Evolutionary conservation across 2,888 invertebrate genomes (phyloP), one percentile per base, ranked within the genome.

Genomic region (Drosophila neonasuta): DNA sequence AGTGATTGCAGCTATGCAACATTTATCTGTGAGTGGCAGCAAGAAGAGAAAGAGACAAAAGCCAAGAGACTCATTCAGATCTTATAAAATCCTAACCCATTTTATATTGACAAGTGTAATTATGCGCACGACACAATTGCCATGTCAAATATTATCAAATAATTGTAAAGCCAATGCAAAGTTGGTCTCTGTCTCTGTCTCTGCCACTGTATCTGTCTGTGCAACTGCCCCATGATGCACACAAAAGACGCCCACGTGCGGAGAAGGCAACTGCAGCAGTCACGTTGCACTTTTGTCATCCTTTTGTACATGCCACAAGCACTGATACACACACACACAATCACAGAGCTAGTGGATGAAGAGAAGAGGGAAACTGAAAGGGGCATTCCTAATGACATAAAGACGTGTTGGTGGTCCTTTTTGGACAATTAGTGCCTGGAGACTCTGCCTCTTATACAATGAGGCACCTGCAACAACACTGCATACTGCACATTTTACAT

Each of bases 51-150:
- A 10, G n/a, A 41, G 15, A 52, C 2, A 52, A 7, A 42, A 5
- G 41, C 1, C 41, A 11, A 54, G 8, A 13, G 49, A 10, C 39
- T 49, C 54, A 71, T 44, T 50, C 68, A 67, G 50, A 73, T 75
- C 71, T 74, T 66, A 61, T 69, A 74, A 77, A 79, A 79, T 78
- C 80, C 74, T 87, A 87, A 73, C 80, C 87, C 76, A 88, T 88
- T 88, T 88, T 88, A 81, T 82, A 87, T 87, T 86, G 88, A 88
- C 81, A 86, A 76, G 72, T 58, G 79, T 82, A 83, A 81, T 81
- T 81, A 86, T 81, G 81, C 87, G 71, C 85, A 86, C 82, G 80
- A 84, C 80, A 86, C 87, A 81, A 81, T 86, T 87, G 87, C 65
- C 86, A 68, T 85, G 86, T 79, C 70, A 77, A 82, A 85, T 85